phyloP scores from a whole-genome alignment of 2,113 vertebrate genomes.

The Labeo rohita region DNA sequence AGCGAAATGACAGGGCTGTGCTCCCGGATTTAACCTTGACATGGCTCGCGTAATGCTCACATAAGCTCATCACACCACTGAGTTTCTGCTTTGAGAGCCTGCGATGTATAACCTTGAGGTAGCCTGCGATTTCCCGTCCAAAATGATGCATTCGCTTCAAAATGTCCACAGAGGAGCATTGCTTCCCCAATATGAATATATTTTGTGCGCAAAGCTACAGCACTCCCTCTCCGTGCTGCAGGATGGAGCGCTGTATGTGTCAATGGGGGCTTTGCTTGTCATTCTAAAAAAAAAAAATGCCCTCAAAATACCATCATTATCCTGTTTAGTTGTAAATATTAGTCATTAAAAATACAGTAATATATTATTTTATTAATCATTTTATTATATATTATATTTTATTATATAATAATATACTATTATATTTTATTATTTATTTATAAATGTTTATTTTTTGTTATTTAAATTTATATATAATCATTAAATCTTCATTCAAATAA shows the following conservation, averaged over 20 bases:
- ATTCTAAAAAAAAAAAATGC: not conserved
- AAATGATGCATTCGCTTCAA: not conserved
- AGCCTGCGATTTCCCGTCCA: not conserved
- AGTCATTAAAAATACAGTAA: too few relatives aligned
- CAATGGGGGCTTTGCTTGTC: not conserved
- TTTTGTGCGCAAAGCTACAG: not conserved
- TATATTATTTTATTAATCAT: too few relatives aligned
- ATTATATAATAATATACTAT: too few relatives aligned
- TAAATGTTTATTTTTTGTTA: too few relatives aligned
- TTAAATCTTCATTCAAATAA: too few relatives aligned
- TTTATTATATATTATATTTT: too few relatives aligned
- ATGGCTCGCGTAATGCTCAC: constrained; percentile 28
- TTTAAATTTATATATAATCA: too few relatives aligned
- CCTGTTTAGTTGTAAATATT: not conserved
- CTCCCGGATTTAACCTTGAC: constrained; percentile 24
- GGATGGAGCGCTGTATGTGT: too few relatives aligned
- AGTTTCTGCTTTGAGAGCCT: not conserved
- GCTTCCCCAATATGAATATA: not conserved
- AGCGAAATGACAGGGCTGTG: not conserved
- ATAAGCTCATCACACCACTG: constrained; percentile 22
- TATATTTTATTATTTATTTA: too few relatives aligned
- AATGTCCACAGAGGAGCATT: not conserved
- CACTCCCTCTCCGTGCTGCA: not conserved
- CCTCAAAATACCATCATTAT: not conserved
- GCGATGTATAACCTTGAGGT: not conserved